phyloP scores from a whole-genome alignment of 2,797 vertebrate species.

The Potorous gilbertii region DNA sequence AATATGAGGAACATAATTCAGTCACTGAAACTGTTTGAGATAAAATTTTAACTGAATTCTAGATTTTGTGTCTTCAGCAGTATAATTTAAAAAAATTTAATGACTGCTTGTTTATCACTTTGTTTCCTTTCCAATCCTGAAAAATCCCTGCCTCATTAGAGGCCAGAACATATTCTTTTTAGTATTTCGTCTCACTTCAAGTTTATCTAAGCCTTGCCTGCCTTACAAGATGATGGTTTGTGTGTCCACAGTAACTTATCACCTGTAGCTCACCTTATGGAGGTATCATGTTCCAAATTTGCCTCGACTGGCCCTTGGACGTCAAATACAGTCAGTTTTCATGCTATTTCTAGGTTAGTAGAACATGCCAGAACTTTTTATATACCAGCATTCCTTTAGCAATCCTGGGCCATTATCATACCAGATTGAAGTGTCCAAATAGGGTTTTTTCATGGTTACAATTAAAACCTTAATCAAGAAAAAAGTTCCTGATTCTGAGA shows the following conservation, averaged over 20 bases:
- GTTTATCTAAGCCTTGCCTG: background rate
- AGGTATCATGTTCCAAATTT: background rate
- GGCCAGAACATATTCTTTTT: background rate
- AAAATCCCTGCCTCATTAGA: background rate
- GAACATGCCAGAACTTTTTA: background rate
- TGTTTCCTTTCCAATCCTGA: background rate
- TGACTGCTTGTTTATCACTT: background rate
- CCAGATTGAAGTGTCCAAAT: background rate
- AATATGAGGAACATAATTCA: background rate
- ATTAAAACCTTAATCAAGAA: background rate
- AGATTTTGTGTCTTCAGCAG: background rate
- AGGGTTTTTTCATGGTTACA: background rate
- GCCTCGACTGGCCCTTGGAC: rapidly evolving
- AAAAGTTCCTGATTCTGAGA: background rate
- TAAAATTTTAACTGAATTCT: background rate
- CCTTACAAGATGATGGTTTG: background rate
- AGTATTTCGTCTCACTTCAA: background rate
- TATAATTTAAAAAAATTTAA: background rate
- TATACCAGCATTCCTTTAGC: background rate
- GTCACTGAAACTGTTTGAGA: background rate
- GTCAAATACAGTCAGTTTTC: background rate
- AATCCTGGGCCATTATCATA: background rate
- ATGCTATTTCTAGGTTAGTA: background rate
- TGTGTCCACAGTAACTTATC: background rate
- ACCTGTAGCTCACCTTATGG: background rate